Evolutionary conservation across 2,888 invertebrate species (phyloP), one percentile per base, ranked within the genome.

Genomic region (Phasia obesa): DNA sequence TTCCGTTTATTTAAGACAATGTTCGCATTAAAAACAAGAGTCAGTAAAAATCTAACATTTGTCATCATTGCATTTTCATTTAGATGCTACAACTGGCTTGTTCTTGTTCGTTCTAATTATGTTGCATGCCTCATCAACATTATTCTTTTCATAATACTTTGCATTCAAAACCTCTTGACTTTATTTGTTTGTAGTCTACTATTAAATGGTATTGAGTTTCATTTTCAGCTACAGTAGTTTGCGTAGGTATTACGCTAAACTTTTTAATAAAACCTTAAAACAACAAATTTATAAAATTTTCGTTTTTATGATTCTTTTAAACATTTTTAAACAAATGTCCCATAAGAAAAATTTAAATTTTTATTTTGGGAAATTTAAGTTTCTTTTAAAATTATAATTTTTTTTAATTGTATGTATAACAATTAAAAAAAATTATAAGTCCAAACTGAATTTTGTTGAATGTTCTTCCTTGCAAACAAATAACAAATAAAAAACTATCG

Each of bases 91-190:
- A 69, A 64, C 70, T 77, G 55, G 2, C 77, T 23, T 42, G 15
- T 70, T 77, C 25, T 23, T 42, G 15, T 70, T 77, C 25, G 31
- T 71, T 71, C 79, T 73, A 79, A 83, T 83, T 79, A 76, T 62
- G 65, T 76, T 62, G 71, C 62, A 31, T 67, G 53, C 64, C 62
- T 70, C 71, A 80, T 67, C 73, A 82, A 57, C 55, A 65, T 21
- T 65, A 44, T 53, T 27, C 17, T 53, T 4, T 23, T 19, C 53
- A 42, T 47, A 9, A 42, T 23, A 57, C 47, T 77, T 77, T 88
- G 85, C 88, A 89, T 89, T 88, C 87, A 88, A 88, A 88, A 86
- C 89, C 89, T 89, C 89, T 89, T 89, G 89, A 89, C 89, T 89
- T 86, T 84, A 74, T 81, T 67, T 71, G 70, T 83, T 87, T 87